A percentile compares a stretch with the other conserved stretches of the same genome.
These are phyloP conservation scores for Corythaeola cristata DNA, from an alignment of 2,113 vertebrate genomes.

Conservation along the genomic window DNA sequence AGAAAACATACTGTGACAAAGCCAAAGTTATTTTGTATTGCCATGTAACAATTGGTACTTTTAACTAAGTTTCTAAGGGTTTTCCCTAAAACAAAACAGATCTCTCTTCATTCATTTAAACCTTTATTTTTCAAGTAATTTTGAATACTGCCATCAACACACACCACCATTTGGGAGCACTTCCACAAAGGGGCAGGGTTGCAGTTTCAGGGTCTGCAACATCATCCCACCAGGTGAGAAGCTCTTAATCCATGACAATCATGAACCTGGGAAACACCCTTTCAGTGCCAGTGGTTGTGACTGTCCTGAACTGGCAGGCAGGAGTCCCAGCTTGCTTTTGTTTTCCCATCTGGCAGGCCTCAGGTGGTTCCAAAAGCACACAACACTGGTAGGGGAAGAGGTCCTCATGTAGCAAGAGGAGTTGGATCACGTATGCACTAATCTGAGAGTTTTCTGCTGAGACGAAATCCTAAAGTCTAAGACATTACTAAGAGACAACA, in stretches of 20 bases:
- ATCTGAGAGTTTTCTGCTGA: not conserved
- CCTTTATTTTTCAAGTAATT: not conserved
- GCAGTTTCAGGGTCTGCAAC: not conserved
- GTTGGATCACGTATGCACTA: not conserved
- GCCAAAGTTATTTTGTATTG: not conserved
- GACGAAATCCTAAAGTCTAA: not conserved
- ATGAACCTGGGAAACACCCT: not conserved
- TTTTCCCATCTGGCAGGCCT: not conserved
- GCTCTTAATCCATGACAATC: not conserved
- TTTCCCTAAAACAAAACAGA: not conserved
- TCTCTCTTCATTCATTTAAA: not conserved
- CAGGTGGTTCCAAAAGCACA: not conserved
- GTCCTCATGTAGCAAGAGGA: not conserved
- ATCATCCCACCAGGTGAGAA: too few species aligned
- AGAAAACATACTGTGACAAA: not conserved
- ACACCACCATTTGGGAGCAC: rapidly evolving
- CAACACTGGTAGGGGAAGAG: not conserved
- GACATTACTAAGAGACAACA: not conserved
- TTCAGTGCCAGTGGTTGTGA: not conserved
- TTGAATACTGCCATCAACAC: not conserved
- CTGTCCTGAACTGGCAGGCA: not conserved
- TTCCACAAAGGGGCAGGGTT: not conserved
- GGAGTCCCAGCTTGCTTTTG: not conserved
- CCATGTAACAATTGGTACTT: not conserved
- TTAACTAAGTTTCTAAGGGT: not conserved